A percentile compares a stretch with the other conserved stretches of the same genome.
phyloP scores from a whole-genome alignment of 1,140 invertebrate genomes.

The Ridgeia piscesae region DNA sequence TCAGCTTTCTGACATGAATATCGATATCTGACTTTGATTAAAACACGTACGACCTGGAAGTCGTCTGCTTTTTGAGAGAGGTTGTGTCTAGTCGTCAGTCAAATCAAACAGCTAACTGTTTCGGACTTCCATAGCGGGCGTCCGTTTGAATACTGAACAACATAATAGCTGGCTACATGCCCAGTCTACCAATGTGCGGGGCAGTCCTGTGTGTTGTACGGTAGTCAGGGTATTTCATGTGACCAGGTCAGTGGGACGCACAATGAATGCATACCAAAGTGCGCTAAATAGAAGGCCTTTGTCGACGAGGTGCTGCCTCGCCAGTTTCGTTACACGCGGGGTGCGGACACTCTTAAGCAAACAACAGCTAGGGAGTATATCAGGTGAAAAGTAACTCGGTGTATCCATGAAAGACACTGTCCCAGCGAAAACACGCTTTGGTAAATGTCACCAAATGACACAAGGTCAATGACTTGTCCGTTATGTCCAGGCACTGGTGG shows the following conservation, averaged over 20 bases:
- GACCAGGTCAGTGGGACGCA: conserved; percentile 2
- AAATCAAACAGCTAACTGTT: too few species aligned
- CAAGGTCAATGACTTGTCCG: not conserved
- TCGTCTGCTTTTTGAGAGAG: too few species aligned
- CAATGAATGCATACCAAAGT: not conserved
- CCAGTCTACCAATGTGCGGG: not conserved
- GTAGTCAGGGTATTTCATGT: not conserved
- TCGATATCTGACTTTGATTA: too few species aligned
- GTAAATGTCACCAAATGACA: not conserved
- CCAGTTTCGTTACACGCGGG: not conserved
- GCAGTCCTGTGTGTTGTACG: not conserved
- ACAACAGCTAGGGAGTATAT: not conserved
- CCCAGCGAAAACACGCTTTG: not conserved
- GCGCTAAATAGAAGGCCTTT: not conserved
- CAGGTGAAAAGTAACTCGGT: conserved; percentile 4
- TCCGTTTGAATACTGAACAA: not conserved
- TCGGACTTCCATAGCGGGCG: too few species aligned
- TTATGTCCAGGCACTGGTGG: not conserved
- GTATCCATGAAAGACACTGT: not conserved
- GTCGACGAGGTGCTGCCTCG: not conserved
- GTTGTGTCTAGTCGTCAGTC: too few species aligned
- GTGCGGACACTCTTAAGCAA: not conserved
- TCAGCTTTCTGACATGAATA: too few species aligned
- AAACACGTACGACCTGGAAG: too few species aligned
- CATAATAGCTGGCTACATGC: not conserved